Percentiles rank a stretch among this genome's conserved stretches.
Conservation (phyloP, 2,113 vertebrate genomes). For the Oplegnathus fasciatus region DNA sequence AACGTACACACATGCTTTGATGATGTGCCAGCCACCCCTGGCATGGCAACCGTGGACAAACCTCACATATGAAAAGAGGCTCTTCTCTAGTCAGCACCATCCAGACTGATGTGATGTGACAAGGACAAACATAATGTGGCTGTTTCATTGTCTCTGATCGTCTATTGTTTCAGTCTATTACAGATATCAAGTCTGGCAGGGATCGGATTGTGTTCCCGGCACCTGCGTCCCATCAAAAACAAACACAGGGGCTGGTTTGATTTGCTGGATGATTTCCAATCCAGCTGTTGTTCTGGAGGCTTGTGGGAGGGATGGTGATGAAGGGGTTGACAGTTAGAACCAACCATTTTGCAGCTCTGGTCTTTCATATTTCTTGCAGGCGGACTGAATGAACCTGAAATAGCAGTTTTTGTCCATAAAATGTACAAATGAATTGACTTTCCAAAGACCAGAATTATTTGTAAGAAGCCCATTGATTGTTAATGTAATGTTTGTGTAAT, state of each 20-base stretch:
- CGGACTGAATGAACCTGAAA: constrained; percentile 8
- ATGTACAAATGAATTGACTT: background rate
- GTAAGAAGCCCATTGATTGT: background rate
- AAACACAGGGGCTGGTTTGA: constrained; percentile 43
- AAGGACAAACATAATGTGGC: constrained; percentile 61
- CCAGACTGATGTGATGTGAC: constrained; percentile 62
- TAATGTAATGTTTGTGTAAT: too few species aligned
- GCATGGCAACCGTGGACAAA: constrained; percentile 24
- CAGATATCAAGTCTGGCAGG: constrained; percentile 56
- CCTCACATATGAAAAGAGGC: constrained; percentile 36
- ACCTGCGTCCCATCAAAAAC: constrained; percentile 69
- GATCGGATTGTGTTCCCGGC: constrained; percentile 52
- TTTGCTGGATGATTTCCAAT: constrained; percentile 61
- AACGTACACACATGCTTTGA: constrained; percentile 30
- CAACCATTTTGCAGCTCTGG: background rate
- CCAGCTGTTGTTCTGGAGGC: constrained; percentile 59
- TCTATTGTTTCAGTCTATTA: constrained; percentile 67
- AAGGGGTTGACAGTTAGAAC: constrained; percentile 17
- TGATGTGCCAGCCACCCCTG: constrained; percentile 50
- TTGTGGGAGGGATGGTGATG: constrained; percentile 33
- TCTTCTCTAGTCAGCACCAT: constrained; percentile 33
- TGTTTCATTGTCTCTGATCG: constrained; percentile 57
- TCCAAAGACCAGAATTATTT: background rate
- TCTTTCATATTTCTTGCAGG: constrained; percentile 8
- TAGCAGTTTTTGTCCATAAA: background rate